Base-by-base conservation (phyloP, 2,113 vertebrate species). In the Eulemur rufifrons region DNA sequence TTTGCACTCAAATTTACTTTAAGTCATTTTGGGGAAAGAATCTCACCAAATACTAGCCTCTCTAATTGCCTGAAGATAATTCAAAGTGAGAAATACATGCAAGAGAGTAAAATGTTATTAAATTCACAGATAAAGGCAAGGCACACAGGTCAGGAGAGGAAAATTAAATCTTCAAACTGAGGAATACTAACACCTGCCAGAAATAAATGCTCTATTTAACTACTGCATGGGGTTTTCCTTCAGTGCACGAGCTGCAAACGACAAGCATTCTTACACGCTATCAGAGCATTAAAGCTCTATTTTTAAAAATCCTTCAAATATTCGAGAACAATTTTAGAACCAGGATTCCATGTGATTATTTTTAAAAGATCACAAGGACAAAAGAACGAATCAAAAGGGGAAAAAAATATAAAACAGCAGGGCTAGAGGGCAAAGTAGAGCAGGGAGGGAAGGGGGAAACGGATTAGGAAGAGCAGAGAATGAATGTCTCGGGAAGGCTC, bases 301-400 rank as follows among this genome's bases (percentile, higher is more conserved):
- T 94, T 96, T 78, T 74, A 73, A 95, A 95, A 97, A 84, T 52
- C 47, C 50, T 94, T 86, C 50, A 86, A 76, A 81, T 63, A 91
- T 39, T 80, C 61, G 71, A 78, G 56, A 63, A 84, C 45, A 56
- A 59, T 52, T 96, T 94, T 74, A 95, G 92, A 94, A 86, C 42
- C 63, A 77, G 47, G 86, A 89, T 78, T 95, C 83, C 52, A 74
- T 27, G 52, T 54, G 78, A 96, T 50, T 89, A 63, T 64, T 95
- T 94, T 84, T 73, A 88, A 81, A 96, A 84, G 80, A 86, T 18
- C 52, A 56, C 15, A 78, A 92, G 54, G 45, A 95, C 68, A 89
- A 86, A 95, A 89, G 68, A 91, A 96, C 45, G 63, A 93, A 66
- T 84, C 68, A 71, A 93, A 88, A 50, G 1, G 15, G 17, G 3